These are phyloP conservation scores for Tiphia femorata DNA, from an alignment of 2,888 invertebrate genomes.

Conservation along the genomic window DNA sequence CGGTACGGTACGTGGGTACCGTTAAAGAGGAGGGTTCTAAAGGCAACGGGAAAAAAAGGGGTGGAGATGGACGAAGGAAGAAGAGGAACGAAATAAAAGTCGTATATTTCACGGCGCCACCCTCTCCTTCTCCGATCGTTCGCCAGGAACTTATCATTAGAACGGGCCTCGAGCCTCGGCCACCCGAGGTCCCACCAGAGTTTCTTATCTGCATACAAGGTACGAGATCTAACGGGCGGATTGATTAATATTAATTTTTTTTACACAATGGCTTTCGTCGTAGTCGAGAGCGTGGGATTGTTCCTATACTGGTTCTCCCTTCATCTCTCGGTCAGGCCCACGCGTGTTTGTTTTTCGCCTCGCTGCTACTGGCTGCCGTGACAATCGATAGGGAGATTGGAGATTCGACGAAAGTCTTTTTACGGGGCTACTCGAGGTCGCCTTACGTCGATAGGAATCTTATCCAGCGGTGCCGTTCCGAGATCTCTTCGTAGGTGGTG, in stretches of 20 bases:
- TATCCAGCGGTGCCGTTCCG: too few relatives aligned
- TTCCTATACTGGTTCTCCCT: too few relatives aligned
- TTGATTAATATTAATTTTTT: constrained; percentile 45
- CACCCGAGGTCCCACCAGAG: constrained; percentile 2
- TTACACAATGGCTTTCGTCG: constrained; percentile 35
- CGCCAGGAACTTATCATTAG: constrained; percentile 14
- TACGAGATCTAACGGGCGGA: constrained; percentile 8
- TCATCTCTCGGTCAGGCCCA: too few relatives aligned
- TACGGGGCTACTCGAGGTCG: too few relatives aligned
- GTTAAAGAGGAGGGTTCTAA: too few relatives aligned
- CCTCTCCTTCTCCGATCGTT: background rate
- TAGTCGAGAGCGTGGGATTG: constrained; percentile 38
- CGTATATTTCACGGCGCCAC: background rate
- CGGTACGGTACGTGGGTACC: too few relatives aligned
- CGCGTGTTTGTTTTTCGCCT: constrained; percentile 11
- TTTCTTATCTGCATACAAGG: constrained; percentile 31
- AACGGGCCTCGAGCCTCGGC: constrained; percentile 11
- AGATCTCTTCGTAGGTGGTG: too few relatives aligned
- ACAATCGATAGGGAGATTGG: constrained; percentile 18
- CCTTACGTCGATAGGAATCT: too few relatives aligned
- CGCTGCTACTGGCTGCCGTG: background rate
- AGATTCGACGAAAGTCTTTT: constrained; percentile 26
- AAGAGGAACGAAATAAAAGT: background rate
- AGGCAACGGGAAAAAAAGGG: background rate
- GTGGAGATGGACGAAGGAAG: background rate